Percentiles rank a stretch among this genome's conserved stretches.
These are phyloP conservation scores for Melopsittacus undulatus DNA, from an alignment of 2,797 vertebrate genomes.

Conservation along the genomic window DNA sequence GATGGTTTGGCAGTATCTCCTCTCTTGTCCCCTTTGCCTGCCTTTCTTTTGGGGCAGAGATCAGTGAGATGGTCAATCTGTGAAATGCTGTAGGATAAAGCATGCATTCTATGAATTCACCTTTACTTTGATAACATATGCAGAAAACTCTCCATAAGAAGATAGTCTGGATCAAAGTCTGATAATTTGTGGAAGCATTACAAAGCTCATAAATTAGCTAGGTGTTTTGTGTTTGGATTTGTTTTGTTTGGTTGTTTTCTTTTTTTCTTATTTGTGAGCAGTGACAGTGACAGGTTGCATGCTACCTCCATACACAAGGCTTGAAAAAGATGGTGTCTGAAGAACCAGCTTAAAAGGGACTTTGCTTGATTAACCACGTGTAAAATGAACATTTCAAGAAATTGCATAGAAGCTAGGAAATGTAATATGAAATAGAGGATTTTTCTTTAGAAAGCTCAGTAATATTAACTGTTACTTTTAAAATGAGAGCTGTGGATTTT, in stretches of 20 bases:
- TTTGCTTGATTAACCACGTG: not conserved
- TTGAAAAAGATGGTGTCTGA: not conserved
- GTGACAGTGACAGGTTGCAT: constrained; percentile 46
- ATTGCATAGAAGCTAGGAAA: not conserved
- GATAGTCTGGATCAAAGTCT: constrained; percentile 20
- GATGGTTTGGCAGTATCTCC: not conserved
- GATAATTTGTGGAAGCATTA: constrained; percentile 10
- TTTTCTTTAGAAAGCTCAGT: not conserved
- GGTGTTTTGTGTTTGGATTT: not conserved
- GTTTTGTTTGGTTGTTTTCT: not conserved
- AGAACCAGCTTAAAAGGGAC: not conserved
- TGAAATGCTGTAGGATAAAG: not conserved
- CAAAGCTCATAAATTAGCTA: constrained; percentile 30
- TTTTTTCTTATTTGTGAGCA: constrained; percentile 32
- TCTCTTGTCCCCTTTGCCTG: not conserved
- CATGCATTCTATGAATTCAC: not conserved
- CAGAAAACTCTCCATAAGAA: constrained; percentile 10
- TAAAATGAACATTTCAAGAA: not conserved
- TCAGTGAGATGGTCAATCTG: not conserved
- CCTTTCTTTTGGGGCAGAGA: not conserved
- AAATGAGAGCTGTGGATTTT: not conserved
- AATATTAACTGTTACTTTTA: not conserved
- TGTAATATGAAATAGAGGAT: not conserved
- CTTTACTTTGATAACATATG: not conserved
- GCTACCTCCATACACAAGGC: not conserved